Evolutionary conservation across 1,140 invertebrate genomes (phyloP), one percentile per base, ranked within the genome.

Genomic region (Dysdera silvatica): DNA sequence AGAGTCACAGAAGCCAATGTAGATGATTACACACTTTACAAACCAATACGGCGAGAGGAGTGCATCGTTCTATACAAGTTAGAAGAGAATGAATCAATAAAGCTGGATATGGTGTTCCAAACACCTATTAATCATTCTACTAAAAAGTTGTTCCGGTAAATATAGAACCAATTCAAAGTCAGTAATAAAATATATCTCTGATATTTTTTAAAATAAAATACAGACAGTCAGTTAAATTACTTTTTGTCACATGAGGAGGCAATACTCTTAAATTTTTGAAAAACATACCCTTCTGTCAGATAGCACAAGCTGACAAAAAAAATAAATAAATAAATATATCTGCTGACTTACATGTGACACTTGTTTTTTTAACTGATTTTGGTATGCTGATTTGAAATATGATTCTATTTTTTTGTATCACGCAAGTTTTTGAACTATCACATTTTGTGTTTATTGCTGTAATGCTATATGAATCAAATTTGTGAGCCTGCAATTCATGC

Each of bases 31-130:
- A 77, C 81, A 33, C 80, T 80, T 65, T 79, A 84, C 61, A 74
- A 79, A 20, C 81, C 87, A 48, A 73, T 81, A 48, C 82, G 78
- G 67, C 77, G 86, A 56, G 84, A 87, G 72, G 85, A 87, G 71
- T 81, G 83, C 14, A 79, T 88, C 16, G 77, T 87, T 51, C 70
- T 88, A 0, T 88, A 87, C 73, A 77, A 79, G 56, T 47, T 23
- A 10, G 12, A 23, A 16, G 47, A 67, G 23, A 59, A 61, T 52
- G 69, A 75, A 6, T 77, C 82, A 62, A 68, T 74, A 5, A 78
- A 74, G 57, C 87, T 80, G 75, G 87, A 89, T 72, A 85, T 89
- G 67, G 78, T 88, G n/a, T 72, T 88, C 20, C 83, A 87, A 64
- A 63, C 81, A 82, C 72, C 84, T 84, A 26, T 84, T 79, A 69